A percentile compares a stretch with the other conserved stretches of the same genome.
phyloP scores from a whole-genome alignment of 2,888 invertebrate genomes.

The Stenoptilia bipunctidactyla region DNA sequence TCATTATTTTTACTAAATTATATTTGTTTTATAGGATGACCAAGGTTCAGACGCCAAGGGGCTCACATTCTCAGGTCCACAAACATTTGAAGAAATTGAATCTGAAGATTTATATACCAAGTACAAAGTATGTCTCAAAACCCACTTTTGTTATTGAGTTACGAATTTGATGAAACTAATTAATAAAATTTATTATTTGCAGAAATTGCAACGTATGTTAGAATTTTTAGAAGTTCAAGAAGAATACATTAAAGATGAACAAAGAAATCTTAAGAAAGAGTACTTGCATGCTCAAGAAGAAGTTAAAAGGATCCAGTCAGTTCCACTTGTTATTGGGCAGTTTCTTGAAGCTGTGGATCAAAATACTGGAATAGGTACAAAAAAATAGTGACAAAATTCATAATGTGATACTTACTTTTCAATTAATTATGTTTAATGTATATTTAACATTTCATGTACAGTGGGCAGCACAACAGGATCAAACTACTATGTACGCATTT shows the following conservation, averaged over 20 bases:
- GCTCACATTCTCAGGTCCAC: constrained; percentile 75
- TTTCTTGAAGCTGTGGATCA: constrained; percentile 99
- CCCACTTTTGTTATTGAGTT: not conserved
- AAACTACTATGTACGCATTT: constrained; percentile 98
- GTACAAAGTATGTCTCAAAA: constrained; percentile 79
- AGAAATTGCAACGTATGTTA: constrained; percentile 96
- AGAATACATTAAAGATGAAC: constrained; percentile 99
- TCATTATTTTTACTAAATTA: constrained; percentile 1
- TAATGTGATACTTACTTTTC: no score
- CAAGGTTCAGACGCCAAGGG: constrained; percentile 74
- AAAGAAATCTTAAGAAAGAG: constrained; percentile 97
- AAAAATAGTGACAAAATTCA: no score
- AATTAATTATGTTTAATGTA: no score
- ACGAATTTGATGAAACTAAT: not conserved
- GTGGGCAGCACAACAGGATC: constrained; percentile 99
- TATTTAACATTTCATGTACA: constrained; percentile 25
- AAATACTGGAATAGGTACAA: constrained; percentile 90
- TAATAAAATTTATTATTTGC: constrained; percentile 10
- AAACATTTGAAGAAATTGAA: constrained; percentile 85
- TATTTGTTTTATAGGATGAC: constrained; percentile 68
- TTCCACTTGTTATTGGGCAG: constrained; percentile 98
- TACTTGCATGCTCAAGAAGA: constrained; percentile 98
- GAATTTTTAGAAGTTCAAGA: constrained; percentile 99
- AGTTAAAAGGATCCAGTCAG: constrained; percentile 98
- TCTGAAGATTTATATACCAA: constrained; percentile 95